Evolutionary conservation across 2,888 invertebrate species (phyloP).

Genomic region (Perdita meconis): DNA sequence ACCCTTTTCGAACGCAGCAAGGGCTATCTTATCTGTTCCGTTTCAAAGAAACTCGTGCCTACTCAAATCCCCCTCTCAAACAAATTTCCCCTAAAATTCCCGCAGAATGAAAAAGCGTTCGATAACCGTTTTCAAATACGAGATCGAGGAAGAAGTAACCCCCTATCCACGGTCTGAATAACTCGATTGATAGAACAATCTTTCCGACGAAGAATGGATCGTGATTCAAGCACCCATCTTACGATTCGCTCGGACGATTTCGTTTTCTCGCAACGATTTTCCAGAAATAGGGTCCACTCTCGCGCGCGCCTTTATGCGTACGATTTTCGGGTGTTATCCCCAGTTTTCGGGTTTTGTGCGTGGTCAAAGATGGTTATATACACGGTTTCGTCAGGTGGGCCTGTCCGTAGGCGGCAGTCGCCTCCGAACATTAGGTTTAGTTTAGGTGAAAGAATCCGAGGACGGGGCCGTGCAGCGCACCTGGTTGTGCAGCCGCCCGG

Average conservation of each 20-base stretch:
- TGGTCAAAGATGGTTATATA: background rate
- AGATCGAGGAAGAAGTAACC: background rate
- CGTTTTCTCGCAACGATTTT: constrained; percentile 5
- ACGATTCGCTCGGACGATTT: background rate
- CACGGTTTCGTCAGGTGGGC: constrained; percentile 6
- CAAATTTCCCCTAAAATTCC: background rate
- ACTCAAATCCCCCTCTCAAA: background rate
- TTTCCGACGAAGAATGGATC: constrained; percentile 2
- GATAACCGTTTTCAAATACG: background rate
- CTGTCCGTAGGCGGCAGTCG: background rate
- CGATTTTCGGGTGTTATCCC: constrained; percentile 13
- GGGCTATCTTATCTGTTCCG: background rate
- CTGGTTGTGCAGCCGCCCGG: constrained; percentile 31
- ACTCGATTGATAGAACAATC: constrained; percentile 1
- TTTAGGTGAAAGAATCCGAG: constrained; percentile 8
- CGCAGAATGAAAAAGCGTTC: background rate
- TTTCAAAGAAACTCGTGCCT: background rate
- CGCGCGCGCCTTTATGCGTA: constrained; percentile 15
- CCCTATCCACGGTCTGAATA: background rate
- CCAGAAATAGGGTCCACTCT: background rate
- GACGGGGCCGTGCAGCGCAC: constrained; percentile 10
- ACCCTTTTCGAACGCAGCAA: background rate
- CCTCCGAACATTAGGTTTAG: constrained; percentile 24
- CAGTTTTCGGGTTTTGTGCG: constrained; percentile 2
- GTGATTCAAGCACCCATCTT: constrained; percentile 18